phyloP scores from a whole-genome alignment of 1,140 invertebrate species.

The Plectrocnemia conspersa region DNA sequence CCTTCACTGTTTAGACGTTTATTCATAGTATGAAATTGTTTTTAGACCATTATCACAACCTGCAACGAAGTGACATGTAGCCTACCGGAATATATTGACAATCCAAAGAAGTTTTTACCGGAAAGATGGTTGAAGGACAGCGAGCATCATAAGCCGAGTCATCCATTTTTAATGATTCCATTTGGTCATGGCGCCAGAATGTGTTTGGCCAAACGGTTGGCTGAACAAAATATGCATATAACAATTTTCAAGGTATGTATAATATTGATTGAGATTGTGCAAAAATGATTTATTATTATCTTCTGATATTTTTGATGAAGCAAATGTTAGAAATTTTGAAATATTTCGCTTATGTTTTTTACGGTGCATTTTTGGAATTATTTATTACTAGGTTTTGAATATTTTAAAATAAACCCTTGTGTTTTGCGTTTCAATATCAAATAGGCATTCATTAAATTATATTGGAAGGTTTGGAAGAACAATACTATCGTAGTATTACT shows the following conservation, averaged over 20 bases:
- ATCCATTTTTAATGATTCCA: constrained; percentile 77
- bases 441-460: too few species aligned
- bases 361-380: too few species aligned
- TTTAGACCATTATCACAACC: constrained; percentile 80
- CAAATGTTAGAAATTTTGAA: too few species aligned
- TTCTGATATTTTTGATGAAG: too few species aligned
- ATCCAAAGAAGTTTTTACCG: constrained; percentile 66
- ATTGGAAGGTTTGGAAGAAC: too few species aligned
- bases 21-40: constrained; percentile 36
- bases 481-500: too few species aligned
- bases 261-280: constrained; percentile 11
- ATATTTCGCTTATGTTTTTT: too few species aligned
- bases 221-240: constrained; percentile 82
- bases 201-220: constrained; percentile 82
- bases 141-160: constrained; percentile 49
- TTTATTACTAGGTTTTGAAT: too few species aligned
- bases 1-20: too few species aligned
- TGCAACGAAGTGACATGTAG: constrained; percentile 79
- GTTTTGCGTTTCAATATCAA: too few species aligned
- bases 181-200: constrained; percentile 85
- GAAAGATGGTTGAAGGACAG: constrained; percentile 68
- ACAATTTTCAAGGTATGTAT: constrained; percentile 68
- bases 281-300: constrained; percentile 6
- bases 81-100: constrained; percentile 63
- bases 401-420: too few species aligned